Evolutionary conservation across 2,113 vertebrate species (phyloP), one percentile per base, ranked within the genome.

Genomic region (Semicossyphus pulcher): DNA sequence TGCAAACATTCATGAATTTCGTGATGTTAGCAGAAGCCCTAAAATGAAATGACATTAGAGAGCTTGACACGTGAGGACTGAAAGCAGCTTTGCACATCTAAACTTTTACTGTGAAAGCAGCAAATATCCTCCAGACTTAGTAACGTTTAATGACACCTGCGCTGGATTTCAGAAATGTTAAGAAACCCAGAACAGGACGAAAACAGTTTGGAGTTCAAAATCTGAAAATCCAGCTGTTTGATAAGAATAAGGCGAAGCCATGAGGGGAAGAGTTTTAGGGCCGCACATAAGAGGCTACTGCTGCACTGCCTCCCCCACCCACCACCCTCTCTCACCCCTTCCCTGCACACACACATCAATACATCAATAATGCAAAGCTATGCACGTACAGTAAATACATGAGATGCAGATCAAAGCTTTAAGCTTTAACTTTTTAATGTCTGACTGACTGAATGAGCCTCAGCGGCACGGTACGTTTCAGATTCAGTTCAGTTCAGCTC

Each of bases 271-370:
- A 23, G 36, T 39, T 78, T 72, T 20, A 72, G 51, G 5, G 57
- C 32, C 36, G 66, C 58, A 26, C 63, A 70, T 41, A 16, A 39
- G 52, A 60, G 39, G 10, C 49, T 59, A 49, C 8, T 4, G 36
- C 63, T 68, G 29, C 23, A 42, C 69, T 48, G 62, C 68, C 73
- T 64, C 68, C 52, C 62, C 25, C 62, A 65, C 76, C 75, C 72
- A 10, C 59, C 78, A 54, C 82, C 81, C 75, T 76, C 83, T 81
- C 84, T 84, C 88, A 88, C 88, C 81, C 76, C 86, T 32, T 78
- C 67, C 67, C 77, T 86, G 73, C 80, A 86, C 88, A 81, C 64
- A 80, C 61, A 79, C 80, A 86, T 48, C 21, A 42, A 49, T 36
- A 74, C 63, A 75, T 45, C 65, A 60, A 53, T 34, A 75, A 76